Evolutionary conservation across 2,797 vertebrate genomes (phyloP).

Genomic region (Neolamprologus multifasciatus): DNA sequence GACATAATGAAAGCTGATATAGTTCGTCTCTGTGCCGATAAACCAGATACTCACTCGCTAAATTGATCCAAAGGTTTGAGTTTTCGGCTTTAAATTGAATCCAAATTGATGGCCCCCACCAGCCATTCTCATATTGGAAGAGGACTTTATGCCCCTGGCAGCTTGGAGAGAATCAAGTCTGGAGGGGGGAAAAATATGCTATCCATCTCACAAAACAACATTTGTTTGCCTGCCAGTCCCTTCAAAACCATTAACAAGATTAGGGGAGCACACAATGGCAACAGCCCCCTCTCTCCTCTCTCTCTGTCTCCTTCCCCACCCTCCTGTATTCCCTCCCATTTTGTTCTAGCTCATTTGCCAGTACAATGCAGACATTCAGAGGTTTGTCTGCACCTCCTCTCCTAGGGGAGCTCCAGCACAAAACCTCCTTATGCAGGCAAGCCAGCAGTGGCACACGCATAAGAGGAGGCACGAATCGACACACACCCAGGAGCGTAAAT

Average conservation of each 20-base stretch:
- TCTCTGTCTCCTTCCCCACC: constrained; percentile 1
- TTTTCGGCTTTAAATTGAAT: constrained; percentile 7
- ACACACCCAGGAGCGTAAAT: constrained; percentile 16
- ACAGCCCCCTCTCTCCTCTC: constrained; percentile 35
- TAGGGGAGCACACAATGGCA: constrained; percentile 65
- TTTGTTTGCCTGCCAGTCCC: constrained; percentile 69
- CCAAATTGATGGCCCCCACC: neutral
- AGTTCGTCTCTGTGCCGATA: neutral
- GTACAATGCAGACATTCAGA: constrained; percentile 71
- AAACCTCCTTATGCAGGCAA: constrained; percentile 33
- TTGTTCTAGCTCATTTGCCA: constrained; percentile 83
- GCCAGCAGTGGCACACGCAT: neutral
- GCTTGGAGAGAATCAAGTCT: constrained; percentile 34
- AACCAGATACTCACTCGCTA: neutral
- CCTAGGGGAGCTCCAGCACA: constrained; percentile 27
- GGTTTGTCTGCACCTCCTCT: constrained; percentile 56
- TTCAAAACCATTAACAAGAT: constrained; percentile 74
- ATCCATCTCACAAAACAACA: constrained; percentile 62
- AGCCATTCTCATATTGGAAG: constrained; percentile 11
- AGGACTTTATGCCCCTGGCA: constrained; percentile 5
- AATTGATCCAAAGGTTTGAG: constrained; percentile 11
- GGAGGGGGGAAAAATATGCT: constrained; percentile 36
- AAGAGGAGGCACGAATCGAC: neutral
- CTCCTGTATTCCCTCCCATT: constrained; percentile 35
- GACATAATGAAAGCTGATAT: neutral